Base-by-base conservation (phyloP, 2,113 vertebrate species). In the Nibea coibor region DNA sequence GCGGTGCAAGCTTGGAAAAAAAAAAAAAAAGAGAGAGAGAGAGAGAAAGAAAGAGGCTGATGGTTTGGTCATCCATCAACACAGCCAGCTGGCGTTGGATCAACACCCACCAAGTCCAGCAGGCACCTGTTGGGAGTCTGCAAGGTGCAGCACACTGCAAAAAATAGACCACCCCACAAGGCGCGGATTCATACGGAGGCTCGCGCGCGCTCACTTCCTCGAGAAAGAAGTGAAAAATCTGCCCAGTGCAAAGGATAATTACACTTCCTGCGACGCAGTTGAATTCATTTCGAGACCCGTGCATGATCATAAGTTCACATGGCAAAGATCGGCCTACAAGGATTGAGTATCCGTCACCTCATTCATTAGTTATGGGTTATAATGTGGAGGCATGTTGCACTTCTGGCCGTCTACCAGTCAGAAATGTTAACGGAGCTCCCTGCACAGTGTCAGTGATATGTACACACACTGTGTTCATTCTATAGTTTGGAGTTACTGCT, bases 111-210 rank as follows among this genome's bases (percentile, higher is more conserved):
- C 84, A 51, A 80, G 86, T 90, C 92, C 83, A 87, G 84, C 63
- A 76, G 88, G 84, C 90, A 93, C 92, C 92, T 93, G 92, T 93
- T 92, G 90, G 90, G 73, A 89, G 85, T 83, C 87, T 78, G 89
- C 88, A 91, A 93, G 91, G 91, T 93, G 88, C 89, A 78, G 84
- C 87, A 28, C 87, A 53, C 78, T 70, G 89, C 77, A 87, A 57
- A 48, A 82, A 88, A 77, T 78, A 78, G 59, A 83, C 59, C 42
- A 51, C 56, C 47, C 56, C 59, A 58, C 53, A 24, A 17, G 51
- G 65, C 64, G n/a, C 0, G 10, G 63, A 9, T 62, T 73, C 22
- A 81, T 15, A 56, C 11, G 58, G 65, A 59, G 15, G 50, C 39
- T 19, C 14, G 31, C 3, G 0, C 1, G 0, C 1, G 22, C 39